Evolutionary conservation across 1,140 invertebrate genomes (phyloP).

Genomic region (Diplogasteroides magnus): DNA sequence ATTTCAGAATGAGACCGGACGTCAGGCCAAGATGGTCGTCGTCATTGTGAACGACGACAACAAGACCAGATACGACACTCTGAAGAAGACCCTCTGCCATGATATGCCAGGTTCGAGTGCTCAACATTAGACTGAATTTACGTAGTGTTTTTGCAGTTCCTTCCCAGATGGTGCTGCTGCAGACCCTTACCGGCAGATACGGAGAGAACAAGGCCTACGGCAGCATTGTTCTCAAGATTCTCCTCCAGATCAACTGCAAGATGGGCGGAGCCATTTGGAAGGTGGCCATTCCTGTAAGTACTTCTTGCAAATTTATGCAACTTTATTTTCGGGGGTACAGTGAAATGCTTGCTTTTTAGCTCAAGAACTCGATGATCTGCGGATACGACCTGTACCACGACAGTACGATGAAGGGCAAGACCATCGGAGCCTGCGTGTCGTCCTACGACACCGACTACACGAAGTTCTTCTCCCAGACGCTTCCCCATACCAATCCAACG

Average conservation of each 20-base stretch:
- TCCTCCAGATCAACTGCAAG: constrained; percentile 29
- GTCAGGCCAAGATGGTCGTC: constrained; percentile 21
- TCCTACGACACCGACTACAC: constrained; percentile 26
- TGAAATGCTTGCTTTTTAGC: not conserved
- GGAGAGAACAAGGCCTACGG: constrained; percentile 29
- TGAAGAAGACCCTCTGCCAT: constrained; percentile 24
- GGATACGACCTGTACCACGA: constrained; percentile 31
- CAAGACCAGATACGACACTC: constrained; percentile 28
- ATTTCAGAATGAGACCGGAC: not conserved
- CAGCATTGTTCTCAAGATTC: constrained; percentile 27
- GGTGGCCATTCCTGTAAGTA: constrained; percentile 14
- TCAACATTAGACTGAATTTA: not conserved
- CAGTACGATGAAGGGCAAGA: constrained; percentile 24
- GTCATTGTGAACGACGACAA: constrained; percentile 26
- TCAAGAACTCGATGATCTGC: constrained; percentile 16
- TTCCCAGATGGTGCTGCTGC: constrained; percentile 14
- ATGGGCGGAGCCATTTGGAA: constrained; percentile 30
- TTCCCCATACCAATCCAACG: constrained; percentile 25
- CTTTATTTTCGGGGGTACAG: no score
- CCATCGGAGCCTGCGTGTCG: constrained; percentile 25
- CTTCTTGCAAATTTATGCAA: no score
- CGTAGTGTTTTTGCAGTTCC: constrained; percentile 9
- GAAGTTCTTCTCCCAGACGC: constrained; percentile 22
- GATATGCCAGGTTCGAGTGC: not conserved
- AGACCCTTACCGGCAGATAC: constrained; percentile 15